A percentile compares a stretch with the other conserved stretches of the same genome.
phyloP scores from a whole-genome alignment of 2,113 vertebrate genomes.

The Rhynchopsitta pachyrhyncha region DNA sequence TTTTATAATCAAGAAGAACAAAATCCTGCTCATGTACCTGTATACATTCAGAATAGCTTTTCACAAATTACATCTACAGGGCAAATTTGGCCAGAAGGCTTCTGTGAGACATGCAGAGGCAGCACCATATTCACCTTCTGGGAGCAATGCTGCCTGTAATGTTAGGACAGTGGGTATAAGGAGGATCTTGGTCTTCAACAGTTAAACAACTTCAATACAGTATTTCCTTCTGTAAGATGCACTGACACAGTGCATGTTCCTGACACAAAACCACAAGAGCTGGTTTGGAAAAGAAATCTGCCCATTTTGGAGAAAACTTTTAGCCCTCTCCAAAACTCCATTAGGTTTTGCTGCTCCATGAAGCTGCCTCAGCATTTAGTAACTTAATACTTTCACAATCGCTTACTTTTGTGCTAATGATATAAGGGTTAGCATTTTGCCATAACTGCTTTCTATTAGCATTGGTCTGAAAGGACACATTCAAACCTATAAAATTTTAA shows the following conservation, averaged over 20 bases:
- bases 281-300: background rate
- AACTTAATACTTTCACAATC: background rate
- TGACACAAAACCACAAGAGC: constrained; percentile 28
- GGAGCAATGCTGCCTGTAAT: background rate
- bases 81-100: background rate
- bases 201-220: background rate
- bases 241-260: background rate
- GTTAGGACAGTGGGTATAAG: background rate
- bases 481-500: background rate
- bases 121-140: background rate
- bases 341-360: constrained; percentile 20
- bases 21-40: background rate
- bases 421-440: background rate
- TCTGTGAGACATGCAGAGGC: background rate
- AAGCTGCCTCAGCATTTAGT: constrained; percentile 29
- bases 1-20: background rate
- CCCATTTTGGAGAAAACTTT: background rate
- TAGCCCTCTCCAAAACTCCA: background rate
- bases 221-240: background rate
- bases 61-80: background rate
- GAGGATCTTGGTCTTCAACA: background rate
- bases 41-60: background rate
- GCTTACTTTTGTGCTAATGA: background rate
- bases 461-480: background rate
- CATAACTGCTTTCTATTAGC: background rate